Percentiles rank a stretch among this genome's conserved stretches.
These are phyloP conservation scores for Ceratosolen solmsi DNA, from an alignment of 1,140 invertebrate genomes.

Conservation along the genomic window DNA sequence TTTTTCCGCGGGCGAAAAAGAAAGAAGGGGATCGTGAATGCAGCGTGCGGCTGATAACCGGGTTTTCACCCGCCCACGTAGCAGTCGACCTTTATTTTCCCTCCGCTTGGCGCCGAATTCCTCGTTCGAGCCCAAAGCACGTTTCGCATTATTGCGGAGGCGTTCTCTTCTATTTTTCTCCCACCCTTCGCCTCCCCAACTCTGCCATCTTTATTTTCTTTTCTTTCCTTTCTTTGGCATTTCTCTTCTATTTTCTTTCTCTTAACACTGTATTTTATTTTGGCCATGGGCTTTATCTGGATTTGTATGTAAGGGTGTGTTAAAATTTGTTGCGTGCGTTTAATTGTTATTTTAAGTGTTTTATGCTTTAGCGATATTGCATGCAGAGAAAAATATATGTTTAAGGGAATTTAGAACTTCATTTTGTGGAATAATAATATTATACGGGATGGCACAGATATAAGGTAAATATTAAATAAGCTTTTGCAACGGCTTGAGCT, in stretches of 20 bases:
- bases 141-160: conserved; percentile 64
- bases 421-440: neutral
- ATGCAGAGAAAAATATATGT: neutral
- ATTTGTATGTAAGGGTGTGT: neutral
- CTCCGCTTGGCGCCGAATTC: conserved; percentile 55
- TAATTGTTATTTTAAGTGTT: conserved; percentile 14
- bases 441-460: neutral
- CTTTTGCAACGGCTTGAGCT: too few species aligned
- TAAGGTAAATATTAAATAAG: neutral
- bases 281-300: neutral
- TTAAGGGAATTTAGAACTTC: neutral
- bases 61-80: conserved; percentile 20
- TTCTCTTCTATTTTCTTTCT: conserved; percentile 24
- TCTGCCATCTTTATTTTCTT: neutral
- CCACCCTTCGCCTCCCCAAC: conserved; percentile 3
- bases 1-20: conserved; percentile 10
- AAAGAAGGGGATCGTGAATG: neutral
- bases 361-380: neutral
- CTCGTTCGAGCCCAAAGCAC: conserved; percentile 63
- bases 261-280: neutral
- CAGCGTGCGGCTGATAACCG: conserved; percentile 32
- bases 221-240: neutral
- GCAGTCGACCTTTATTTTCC: conserved; percentile 39
- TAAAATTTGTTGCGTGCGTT: neutral
- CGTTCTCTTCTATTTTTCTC: conserved; percentile 53